phyloP scores from a whole-genome alignment of 1,140 invertebrate genomes.

The Drosophila nigrodunni region DNA sequence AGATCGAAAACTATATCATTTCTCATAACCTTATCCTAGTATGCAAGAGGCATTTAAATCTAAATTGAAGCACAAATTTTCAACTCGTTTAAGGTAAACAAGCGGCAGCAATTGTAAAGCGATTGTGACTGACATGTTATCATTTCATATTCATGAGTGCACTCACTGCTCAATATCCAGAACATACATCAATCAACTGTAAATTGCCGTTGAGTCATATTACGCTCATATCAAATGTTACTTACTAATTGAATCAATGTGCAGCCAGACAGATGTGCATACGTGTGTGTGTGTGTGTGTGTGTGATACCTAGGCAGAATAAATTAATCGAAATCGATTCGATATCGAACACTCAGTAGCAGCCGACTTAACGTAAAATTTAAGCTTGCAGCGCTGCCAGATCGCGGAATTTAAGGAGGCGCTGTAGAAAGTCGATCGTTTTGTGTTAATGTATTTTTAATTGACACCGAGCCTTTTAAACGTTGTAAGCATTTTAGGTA shows the following conservation, averaged over 20 bases:
- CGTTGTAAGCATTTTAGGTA: constrained; percentile 1
- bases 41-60: not conserved
- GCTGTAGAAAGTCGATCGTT: constrained; percentile 3
- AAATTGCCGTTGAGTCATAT: constrained; percentile 47
- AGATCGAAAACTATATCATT: not conserved
- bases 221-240: constrained; percentile 42
- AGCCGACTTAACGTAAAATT: not conserved
- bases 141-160: constrained; percentile 46
- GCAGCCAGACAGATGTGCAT: not conserved
- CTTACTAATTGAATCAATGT: constrained; percentile 52
- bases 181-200: constrained; percentile 51
- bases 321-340: constrained; percentile 27
- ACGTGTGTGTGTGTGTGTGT: not conserved
- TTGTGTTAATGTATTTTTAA: constrained; percentile 17
- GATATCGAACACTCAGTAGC: constrained; percentile 8
- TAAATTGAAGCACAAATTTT: constrained; percentile 30
- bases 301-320: constrained; percentile 5
- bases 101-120: constrained; percentile 31
- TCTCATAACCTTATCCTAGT: not conserved
- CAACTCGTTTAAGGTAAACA: constrained; percentile 26
- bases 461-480: constrained; percentile 3
- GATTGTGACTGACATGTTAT: constrained; percentile 47
- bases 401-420: not conserved
- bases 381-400: constrained; percentile 7
- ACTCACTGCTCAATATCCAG: constrained; percentile 15